Evolutionary conservation across 2,113 vertebrate genomes (phyloP).

Genomic region (Saguinus midas): DNA sequence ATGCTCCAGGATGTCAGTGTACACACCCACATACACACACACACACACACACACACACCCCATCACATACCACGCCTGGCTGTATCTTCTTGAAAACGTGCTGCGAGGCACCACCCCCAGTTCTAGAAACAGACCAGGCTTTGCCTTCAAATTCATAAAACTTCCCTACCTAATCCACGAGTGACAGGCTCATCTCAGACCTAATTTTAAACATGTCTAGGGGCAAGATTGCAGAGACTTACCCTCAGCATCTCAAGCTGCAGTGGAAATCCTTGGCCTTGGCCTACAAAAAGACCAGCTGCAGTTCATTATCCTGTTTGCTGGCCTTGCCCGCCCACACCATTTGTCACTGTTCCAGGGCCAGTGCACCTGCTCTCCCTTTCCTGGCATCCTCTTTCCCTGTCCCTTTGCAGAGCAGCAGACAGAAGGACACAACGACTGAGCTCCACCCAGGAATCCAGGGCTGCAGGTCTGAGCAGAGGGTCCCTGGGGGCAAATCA

Average conservation of each 20-base stretch:
- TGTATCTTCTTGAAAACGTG: not conserved
- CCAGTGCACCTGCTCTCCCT: not conserved
- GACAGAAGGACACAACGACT: not conserved
- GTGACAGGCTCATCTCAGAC: not conserved
- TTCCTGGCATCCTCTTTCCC: not conserved
- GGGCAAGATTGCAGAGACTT: not conserved
- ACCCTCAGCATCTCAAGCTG: not conserved
- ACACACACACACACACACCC: too few relatives aligned
- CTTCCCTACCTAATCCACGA: not conserved
- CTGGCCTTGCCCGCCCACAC: not conserved
- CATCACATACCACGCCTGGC: not conserved
- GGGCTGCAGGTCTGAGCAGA: not conserved
- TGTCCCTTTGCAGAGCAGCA: too few relatives aligned
- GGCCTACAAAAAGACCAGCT: not conserved
- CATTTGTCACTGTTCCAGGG: too few relatives aligned
- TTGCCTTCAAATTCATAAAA: not conserved
- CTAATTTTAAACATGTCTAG: not conserved
- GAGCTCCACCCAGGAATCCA: too few relatives aligned
- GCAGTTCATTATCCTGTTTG: not conserved
- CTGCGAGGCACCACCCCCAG: not conserved
- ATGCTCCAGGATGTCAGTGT: too few relatives aligned
- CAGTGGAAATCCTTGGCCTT: not conserved
- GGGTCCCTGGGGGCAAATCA: fast-evolving
- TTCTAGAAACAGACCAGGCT: not conserved
- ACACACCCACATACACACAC: too few relatives aligned